Base-by-base conservation (phyloP, 2,113 vertebrate species). In the Baryphthengus martii region DNA sequence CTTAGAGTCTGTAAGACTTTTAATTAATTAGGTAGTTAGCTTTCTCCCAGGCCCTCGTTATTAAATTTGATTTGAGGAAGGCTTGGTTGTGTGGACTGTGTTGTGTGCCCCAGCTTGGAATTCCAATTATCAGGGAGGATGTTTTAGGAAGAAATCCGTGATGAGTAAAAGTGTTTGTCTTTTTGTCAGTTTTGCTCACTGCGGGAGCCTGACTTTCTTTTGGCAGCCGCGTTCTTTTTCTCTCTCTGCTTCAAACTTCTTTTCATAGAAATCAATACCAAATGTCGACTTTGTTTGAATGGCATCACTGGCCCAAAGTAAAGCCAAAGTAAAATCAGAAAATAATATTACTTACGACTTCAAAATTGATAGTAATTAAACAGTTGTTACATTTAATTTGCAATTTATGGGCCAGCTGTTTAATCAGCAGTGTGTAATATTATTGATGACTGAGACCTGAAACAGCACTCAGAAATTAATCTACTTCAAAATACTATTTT, bases 131-230 rank as follows among this genome's bases (percentile, higher is more conserved):
- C 45, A 26, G 37, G 44, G 31, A 83, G 44, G 63, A 66, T 16
- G 37, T 90, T 90, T 90, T 42, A 78, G 61, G 44, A 56, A 76
- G 88, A 78, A 81, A 88, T 78, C 55, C 20, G 1, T 82, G 89
- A 67, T 39, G 26, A 89, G 26, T 47, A 26, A 19, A 93, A 65
- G 55, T 35, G 56, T 85, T 79, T 44, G 47, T 55, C 53, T 88
- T 91, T 92, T 88, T 88, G 49, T 83, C 78, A 70, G 85, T 28
- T 82, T 65, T 76, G 37, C 85, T 94, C 92, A 45, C 92, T 70
- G 89, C 0, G 0, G 94, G 87, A 93, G 78, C 17, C 53, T 62
- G 42, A 7, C 49, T 31, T 89, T 81, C 58, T n/a, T 49, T 78
- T 76, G 61, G 17, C 52, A 70, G 37, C 49, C 63, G 23, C 19